Evolutionary conservation across 2,888 invertebrate species (phyloP).

Genomic region (Arrhopalites spinosus): DNA sequence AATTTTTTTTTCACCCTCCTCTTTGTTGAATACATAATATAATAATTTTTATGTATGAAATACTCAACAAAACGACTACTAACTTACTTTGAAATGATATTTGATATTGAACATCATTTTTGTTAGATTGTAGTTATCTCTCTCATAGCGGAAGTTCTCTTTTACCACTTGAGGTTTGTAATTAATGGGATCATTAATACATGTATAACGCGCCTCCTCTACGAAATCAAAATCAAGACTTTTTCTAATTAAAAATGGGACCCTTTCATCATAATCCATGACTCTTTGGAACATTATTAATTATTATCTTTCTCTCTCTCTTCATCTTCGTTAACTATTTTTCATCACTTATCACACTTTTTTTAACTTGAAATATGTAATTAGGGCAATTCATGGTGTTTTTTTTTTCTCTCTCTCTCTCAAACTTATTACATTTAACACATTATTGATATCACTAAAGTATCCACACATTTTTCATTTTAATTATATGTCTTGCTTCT

Average conservation of each 20-base stretch:
- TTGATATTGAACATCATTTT: too few relatives aligned
- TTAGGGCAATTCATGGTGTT: conserved; percentile 1
- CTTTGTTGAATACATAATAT: too few relatives aligned
- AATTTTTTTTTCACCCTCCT: too few relatives aligned
- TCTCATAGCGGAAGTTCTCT: too few relatives aligned
- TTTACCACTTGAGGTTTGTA: background rate
- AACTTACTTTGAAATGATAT: too few relatives aligned
- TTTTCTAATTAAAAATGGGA: background rate
- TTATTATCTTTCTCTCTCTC: background rate
- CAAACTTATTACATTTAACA: background rate
- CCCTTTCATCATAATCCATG: background rate
- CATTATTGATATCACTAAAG: background rate
- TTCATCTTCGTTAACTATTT: background rate
- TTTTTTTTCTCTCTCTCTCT: background rate
- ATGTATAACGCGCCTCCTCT: background rate
- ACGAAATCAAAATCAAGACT: conserved; percentile 1
- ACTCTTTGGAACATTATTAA: background rate
- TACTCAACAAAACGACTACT: too few relatives aligned
- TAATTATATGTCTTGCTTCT: too few relatives aligned
- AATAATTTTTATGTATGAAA: too few relatives aligned
- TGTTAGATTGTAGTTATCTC: too few relatives aligned
- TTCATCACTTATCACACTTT: too few relatives aligned
- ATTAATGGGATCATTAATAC: conserved; percentile 15
- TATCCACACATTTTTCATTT: too few relatives aligned
- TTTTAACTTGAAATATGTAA: conserved; percentile 9